Conservation (phyloP, 35 echinoderm and acorn worm genomes). For the Acanthaster planci region DNA sequence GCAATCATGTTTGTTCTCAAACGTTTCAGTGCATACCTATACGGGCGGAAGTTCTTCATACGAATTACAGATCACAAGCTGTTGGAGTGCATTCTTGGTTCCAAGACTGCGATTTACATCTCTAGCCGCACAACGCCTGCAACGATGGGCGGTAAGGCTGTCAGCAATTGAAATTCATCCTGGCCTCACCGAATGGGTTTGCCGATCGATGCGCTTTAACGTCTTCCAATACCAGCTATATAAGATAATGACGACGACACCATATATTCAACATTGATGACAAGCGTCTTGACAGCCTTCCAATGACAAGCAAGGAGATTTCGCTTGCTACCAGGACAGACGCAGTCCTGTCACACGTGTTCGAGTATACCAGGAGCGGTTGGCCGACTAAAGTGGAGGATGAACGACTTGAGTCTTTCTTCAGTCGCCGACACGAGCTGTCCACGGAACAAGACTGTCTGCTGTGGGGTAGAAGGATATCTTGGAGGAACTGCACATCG, state of each 20-base stretch:
- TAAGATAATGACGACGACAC: neutral
- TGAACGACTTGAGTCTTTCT: neutral
- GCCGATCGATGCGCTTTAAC: conserved; percentile 47
- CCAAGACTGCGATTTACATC: conserved; percentile 41
- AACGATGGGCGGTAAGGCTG: conserved; percentile 52
- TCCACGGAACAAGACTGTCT: conserved; percentile 59
- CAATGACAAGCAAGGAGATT: too few relatives aligned
- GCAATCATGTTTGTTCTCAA: too few relatives aligned
- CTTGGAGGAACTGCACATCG: too few relatives aligned
- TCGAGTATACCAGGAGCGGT: neutral
- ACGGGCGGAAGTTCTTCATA: too few relatives aligned
- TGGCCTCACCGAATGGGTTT: conserved; percentile 28
- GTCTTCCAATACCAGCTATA: conserved; percentile 7
- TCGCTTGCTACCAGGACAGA: conserved; percentile 30
- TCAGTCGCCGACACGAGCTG: conserved; percentile 41
- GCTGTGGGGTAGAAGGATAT: too few relatives aligned
- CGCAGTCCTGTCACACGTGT: conserved; percentile 21
- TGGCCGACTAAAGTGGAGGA: conserved; percentile 17
- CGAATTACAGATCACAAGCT: conserved; percentile 64
- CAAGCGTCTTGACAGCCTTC: too few relatives aligned
- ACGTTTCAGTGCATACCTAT: too few relatives aligned
- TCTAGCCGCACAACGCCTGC: neutral
- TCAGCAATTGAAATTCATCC: conserved; percentile 20
- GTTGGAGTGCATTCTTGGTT: conserved; percentile 28
- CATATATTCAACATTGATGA: too few relatives aligned